Evolutionary conservation across 2,113 vertebrate species (phyloP).

Genomic region (Orthonyx spaldingii): DNA sequence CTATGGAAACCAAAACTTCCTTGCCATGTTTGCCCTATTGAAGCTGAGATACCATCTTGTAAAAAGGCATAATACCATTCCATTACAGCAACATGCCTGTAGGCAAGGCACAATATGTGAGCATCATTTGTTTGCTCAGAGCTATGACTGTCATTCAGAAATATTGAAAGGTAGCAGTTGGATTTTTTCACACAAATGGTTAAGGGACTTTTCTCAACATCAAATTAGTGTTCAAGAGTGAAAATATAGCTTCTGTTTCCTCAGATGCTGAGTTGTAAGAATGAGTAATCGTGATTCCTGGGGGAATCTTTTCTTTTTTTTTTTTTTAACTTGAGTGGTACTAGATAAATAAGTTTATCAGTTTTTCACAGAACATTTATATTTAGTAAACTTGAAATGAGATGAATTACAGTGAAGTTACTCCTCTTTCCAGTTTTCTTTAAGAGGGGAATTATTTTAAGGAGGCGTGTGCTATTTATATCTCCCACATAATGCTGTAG

Average conservation of each 20-base stretch:
- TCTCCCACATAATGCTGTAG: background rate
- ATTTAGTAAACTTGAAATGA: conserved; percentile 15
- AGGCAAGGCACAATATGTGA: conserved; percentile 59
- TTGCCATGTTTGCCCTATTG: conserved; percentile 22
- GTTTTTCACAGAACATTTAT: background rate
- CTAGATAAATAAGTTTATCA: conserved; percentile 17
- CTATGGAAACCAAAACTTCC: background rate
- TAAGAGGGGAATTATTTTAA: background rate
- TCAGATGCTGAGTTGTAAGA: conserved; percentile 41
- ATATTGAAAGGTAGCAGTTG: conserved; percentile 58
- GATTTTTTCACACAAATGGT: conserved; percentile 54
- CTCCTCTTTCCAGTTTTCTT: background rate
- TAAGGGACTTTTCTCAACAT: conserved; percentile 53
- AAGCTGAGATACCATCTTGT: conserved; percentile 41
- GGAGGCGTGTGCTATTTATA: background rate
- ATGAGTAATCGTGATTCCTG: conserved; percentile 20
- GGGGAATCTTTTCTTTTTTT: background rate
- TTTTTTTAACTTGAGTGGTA: background rate
- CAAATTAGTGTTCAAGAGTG: conserved; percentile 31
- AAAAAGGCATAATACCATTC: conserved; percentile 10
- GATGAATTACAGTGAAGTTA: background rate
- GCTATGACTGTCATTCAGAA: conserved; percentile 52
- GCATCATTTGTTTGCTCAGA: conserved; percentile 51
- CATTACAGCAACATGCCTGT: conserved; percentile 49
- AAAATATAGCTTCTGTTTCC: conserved; percentile 43